Percentiles rank a stretch among this genome's conserved stretches.
Evolutionary conservation across 2,888 invertebrate genomes (phyloP).

Genomic region (Lordiphosa andalusiaca): DNA sequence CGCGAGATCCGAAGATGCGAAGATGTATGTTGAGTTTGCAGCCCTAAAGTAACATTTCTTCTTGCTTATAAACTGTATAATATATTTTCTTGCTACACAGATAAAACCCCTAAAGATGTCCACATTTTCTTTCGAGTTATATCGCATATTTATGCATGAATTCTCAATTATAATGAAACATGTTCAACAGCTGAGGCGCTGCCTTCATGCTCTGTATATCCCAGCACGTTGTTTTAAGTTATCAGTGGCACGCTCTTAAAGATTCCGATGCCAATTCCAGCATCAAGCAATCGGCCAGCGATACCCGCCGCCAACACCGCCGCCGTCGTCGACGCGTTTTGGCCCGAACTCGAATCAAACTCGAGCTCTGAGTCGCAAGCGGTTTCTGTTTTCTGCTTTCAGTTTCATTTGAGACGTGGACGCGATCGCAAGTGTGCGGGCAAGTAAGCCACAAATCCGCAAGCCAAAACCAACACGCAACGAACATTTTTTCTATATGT

Average conservation of each 20-base stretch:
- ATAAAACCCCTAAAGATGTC: too few species aligned
- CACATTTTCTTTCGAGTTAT: too few species aligned
- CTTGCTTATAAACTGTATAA: too few species aligned
- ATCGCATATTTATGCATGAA: too few species aligned
- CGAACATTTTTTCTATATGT: slow-evolving; percentile 33
- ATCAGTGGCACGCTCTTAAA: slow-evolving; percentile 67
- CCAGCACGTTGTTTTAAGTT: slow-evolving; percentile 65
- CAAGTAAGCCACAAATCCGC: slow-evolving; percentile 21
- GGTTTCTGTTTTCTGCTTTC: slow-evolving; percentile 77
- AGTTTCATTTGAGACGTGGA: slow-evolving; percentile 80
- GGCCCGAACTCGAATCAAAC: slow-evolving; percentile 14
- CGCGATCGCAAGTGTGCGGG: slow-evolving; percentile 64
- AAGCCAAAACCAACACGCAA: slow-evolving; percentile 8
- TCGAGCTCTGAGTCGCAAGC: slow-evolving; percentile 37
- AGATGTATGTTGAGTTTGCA: too few species aligned
- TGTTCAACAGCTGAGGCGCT: slow-evolving; percentile 39
- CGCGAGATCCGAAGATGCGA: too few species aligned
- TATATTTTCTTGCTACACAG: neutral
- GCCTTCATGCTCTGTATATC: slow-evolving; percentile 14
- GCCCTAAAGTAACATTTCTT: too few species aligned
- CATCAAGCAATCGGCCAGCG: slow-evolving; percentile 10
- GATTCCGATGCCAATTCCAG: slow-evolving; percentile 43
- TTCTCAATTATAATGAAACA: neutral
- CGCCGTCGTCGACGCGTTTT: slow-evolving; percentile 23
- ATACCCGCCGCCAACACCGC: neutral